phyloP scores from a whole-genome alignment of 2,888 invertebrate genomes.

The Phaedon cochleariae region DNA sequence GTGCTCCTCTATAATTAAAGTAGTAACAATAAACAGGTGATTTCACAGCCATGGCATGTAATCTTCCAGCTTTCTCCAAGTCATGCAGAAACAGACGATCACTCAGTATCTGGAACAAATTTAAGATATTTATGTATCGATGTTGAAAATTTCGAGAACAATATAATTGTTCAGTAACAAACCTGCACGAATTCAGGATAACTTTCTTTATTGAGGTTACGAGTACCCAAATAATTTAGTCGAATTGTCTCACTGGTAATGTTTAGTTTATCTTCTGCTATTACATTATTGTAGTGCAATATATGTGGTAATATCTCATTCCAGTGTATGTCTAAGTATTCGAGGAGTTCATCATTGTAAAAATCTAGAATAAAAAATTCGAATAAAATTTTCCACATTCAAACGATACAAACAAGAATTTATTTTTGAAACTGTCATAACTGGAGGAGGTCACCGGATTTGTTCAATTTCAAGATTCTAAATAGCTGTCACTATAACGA shows the following conservation, averaged over 20 bases:
- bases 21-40: constrained; percentile 73
- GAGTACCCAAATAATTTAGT: constrained; percentile 54
- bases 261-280: constrained; percentile 42
- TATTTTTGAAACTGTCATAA: too few species aligned
- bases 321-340: constrained; percentile 56
- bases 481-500: too few species aligned
- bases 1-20: constrained; percentile 69
- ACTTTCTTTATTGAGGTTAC: constrained; percentile 51
- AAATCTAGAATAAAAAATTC: constrained; percentile 53
- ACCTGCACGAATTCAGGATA: constrained; percentile 41
- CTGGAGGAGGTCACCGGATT: too few species aligned
- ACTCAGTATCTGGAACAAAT: constrained; percentile 67
- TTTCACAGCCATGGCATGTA: constrained; percentile 66
- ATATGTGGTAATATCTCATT: constrained; percentile 56
- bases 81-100: constrained; percentile 72
- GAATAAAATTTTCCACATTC: too few species aligned
- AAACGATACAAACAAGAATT: too few species aligned
- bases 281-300: constrained; percentile 59
- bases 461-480: too few species aligned
- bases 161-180: too few species aligned
- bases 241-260: constrained; percentile 53
- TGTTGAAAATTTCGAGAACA: too few species aligned
- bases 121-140: too few species aligned
- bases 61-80: constrained; percentile 68
- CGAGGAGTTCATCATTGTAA: constrained; percentile 47